These are phyloP conservation scores for Hirudinaria manillensis DNA, from an alignment of 2,888 invertebrate genomes.

Conservation along the genomic window DNA sequence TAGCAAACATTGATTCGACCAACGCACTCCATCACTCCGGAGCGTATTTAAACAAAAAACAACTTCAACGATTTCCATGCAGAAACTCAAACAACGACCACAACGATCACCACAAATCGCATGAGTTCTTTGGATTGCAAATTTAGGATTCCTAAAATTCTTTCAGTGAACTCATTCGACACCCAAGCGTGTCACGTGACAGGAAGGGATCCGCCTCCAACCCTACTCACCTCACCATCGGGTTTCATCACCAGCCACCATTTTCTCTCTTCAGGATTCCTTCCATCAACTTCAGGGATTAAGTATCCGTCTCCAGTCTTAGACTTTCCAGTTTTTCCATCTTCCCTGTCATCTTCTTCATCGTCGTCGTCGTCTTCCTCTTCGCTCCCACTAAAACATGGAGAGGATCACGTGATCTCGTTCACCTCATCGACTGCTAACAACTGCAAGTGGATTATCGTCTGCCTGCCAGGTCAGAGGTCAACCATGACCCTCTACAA, in stretches of 20 bases:
- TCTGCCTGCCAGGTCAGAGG: conserved; percentile 26
- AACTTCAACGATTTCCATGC: no score
- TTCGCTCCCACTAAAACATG: conserved; percentile 5
- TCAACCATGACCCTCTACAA: neutral
- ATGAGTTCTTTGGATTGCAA: no score
- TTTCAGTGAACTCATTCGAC: conserved; percentile 2
- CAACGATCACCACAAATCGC: no score
- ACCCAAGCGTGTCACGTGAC: neutral
- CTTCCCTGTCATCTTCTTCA: conserved; percentile 15
- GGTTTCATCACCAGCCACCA: conserved; percentile 11
- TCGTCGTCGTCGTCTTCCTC: conserved; percentile 7
- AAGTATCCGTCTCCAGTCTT: neutral
- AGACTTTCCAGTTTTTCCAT: neutral
- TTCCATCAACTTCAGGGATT: neutral
- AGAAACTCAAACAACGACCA: no score
- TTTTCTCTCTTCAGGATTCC: conserved; percentile 2
- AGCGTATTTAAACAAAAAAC: no score
- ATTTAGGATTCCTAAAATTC: neutral
- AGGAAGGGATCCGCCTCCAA: no score
- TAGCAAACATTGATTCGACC: no score
- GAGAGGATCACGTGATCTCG: neutral
- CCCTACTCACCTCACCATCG: neutral
- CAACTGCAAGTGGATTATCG: conserved; percentile 25
- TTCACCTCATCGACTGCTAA: neutral
- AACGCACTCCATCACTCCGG: no score